A percentile compares a stretch with the other conserved stretches of the same genome.
These are phyloP conservation scores for Alligator sinensis DNA, from an alignment of 2,113 vertebrate species.

Conservation along the genomic window DNA sequence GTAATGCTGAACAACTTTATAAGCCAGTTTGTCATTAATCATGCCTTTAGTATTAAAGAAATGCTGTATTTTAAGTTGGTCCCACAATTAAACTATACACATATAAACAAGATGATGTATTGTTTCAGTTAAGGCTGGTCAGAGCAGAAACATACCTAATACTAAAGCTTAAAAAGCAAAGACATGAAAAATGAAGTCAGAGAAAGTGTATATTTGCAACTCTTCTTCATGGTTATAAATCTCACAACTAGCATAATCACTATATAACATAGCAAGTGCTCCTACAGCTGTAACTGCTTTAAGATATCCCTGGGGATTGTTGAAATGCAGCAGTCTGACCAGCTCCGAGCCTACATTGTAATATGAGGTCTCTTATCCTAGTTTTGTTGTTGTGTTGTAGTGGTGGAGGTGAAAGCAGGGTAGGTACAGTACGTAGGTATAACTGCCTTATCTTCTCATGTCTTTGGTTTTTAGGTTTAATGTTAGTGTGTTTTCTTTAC, in stretches of 20 bases:
- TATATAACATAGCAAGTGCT: neutral
- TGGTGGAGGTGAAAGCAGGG: neutral
- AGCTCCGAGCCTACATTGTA: neutral
- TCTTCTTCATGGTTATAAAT: neutral
- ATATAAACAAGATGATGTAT: neutral
- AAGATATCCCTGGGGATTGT: neutral
- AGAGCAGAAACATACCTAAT: neutral
- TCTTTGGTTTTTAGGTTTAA: neutral
- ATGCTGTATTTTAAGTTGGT: neutral
- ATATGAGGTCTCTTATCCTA: neutral
- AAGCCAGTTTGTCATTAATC: neutral
- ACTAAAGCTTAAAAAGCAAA: neutral
- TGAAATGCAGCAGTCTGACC: neutral
- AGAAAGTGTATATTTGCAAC: neutral
- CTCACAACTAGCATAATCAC: neutral
- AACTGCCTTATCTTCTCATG: neutral
- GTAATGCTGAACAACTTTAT: neutral
- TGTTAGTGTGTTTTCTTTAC: neutral
- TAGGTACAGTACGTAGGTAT: rapidly evolving
- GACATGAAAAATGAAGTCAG: neutral
- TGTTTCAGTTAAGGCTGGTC: neutral
- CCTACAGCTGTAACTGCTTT: neutral
- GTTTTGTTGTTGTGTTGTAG: neutral
- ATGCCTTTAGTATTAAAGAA: neutral
- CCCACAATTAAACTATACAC: neutral